Evolutionary conservation across 2,888 invertebrate species (phyloP).

Genomic region (Agrochola lota): DNA sequence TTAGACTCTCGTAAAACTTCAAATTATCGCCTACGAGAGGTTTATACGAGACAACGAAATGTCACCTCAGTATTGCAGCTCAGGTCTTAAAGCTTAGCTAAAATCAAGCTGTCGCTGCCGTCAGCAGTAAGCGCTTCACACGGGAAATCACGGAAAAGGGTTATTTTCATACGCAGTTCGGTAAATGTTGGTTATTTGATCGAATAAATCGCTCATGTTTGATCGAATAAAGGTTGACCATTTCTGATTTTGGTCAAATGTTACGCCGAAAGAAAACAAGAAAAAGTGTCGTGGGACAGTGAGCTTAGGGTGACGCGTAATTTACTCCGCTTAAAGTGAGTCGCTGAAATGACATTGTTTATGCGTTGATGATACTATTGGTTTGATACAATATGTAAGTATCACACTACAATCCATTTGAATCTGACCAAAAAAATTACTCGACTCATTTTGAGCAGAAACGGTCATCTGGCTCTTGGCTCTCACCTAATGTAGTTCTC

Average conservation of each 20-base stretch:
- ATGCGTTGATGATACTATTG: background rate
- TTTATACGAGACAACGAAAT: conserved; percentile 19
- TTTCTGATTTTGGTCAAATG: conserved; percentile 20
- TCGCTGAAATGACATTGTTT: background rate
- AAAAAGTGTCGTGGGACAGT: too few relatives aligned
- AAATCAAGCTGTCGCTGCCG: conserved; percentile 63
- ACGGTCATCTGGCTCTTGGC: too few relatives aligned
- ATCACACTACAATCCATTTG: background rate
- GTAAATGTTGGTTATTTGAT: conserved; percentile 38
- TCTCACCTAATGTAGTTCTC: too few relatives aligned
- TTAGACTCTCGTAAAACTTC: conserved; percentile 11
- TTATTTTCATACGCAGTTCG: conserved; percentile 70
- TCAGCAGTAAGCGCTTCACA: conserved; percentile 54
- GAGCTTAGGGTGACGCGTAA: background rate
- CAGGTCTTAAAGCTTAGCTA: conserved; percentile 63
- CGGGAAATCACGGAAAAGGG: conserved; percentile 75
- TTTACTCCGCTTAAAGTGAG: background rate
- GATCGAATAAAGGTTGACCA: conserved; percentile 9
- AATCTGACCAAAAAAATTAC: background rate
- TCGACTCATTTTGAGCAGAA: background rate
- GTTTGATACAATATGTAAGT: background rate
- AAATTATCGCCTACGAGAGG: conserved; percentile 28
- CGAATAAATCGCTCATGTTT: conserved; percentile 24
- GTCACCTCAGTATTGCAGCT: conserved; percentile 38
- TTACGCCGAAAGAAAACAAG: too few relatives aligned